Evolutionary conservation across 1,140 invertebrate species (phyloP).

Genomic region (Maniola jurtina): DNA sequence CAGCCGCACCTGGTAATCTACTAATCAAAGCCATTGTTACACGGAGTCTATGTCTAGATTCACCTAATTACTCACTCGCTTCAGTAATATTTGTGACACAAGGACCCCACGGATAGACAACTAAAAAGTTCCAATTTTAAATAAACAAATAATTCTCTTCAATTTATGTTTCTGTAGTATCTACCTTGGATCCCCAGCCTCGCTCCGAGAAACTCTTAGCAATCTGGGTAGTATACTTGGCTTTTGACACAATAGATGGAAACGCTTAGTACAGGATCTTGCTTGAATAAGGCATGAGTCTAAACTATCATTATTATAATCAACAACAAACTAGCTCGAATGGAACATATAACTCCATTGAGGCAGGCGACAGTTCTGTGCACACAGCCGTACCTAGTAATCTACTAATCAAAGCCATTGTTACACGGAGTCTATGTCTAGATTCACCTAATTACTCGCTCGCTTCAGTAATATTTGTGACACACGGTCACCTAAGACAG

Average conservation of each 20-base stretch:
- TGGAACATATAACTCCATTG: too few species aligned
- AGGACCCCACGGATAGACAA: not conserved
- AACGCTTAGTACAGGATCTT: too few species aligned
- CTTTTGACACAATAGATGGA: too few species aligned
- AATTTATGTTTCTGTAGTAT: too few species aligned
- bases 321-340: too few species aligned
- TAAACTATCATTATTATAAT: too few species aligned
- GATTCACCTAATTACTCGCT: slow-evolving; percentile 31
- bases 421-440: slow-evolving; percentile 25
- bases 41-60: slow-evolving; percentile 28
- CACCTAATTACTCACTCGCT: slow-evolving; percentile 28
- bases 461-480: slow-evolving; percentile 2
- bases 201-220: too few species aligned
- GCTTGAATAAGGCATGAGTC: too few species aligned
- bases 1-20: slow-evolving; percentile 23
- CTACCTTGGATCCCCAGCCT: too few species aligned
- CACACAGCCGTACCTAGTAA: slow-evolving; percentile 15
- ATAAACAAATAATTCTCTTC: too few species aligned
- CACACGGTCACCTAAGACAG: not conserved
- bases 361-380: too few species aligned
- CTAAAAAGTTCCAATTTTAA: not conserved
- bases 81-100: slow-evolving; percentile 1
- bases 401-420: slow-evolving; percentile 35
- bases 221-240: too few species aligned
- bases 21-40: slow-evolving; percentile 33